Base-by-base conservation (phyloP, 2,113 vertebrate genomes). In the Murina feae region DNA sequence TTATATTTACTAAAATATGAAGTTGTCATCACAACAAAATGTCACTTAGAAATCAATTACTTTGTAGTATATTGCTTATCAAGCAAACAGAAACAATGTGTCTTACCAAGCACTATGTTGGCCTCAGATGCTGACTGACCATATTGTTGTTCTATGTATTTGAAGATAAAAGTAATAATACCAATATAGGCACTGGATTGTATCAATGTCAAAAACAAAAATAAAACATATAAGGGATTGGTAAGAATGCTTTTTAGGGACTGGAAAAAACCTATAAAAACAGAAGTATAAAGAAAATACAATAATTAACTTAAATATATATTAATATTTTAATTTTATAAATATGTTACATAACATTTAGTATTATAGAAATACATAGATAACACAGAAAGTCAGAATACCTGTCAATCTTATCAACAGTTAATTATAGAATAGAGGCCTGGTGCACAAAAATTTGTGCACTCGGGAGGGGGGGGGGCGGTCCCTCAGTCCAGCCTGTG, bases 61-160 rank as follows among this genome's bases (percentile, higher is more conserved):
- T 58, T 0, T 2, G 14, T 66, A 55, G 18, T 6, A 42, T 9
- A 47, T 17, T 0, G 0, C 5, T 72, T 58, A 68, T 51, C 8
- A 30, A 72, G 14, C 25, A 89, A 93, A 86, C 0, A 42, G 30
- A 65, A 91, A 78, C 0, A 7, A 9, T 6, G 12, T 63, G 55
- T 96, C 98, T 98, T 96, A 99, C 99, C 99, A 89, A 99, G 98
- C 18, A 99, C 88, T 97, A 99, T 98, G 97, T 99, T 99, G 35
- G 99, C 98, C 90, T 98, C 98, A 49, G 99, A 98, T 71, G 98
- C 93, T 35, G 99, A 98, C 78, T 98, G 97, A 42, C 98, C 99
- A 93, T 99, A 99, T 87, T 99, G 99, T n/a, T 99, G 99, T 72
- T 99, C 99, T 96, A 99, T 95, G 86, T 99, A 99, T 97, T 99